Conservation (phyloP, 2,888 invertebrate genomes). For the Lasiommata megera region DNA sequence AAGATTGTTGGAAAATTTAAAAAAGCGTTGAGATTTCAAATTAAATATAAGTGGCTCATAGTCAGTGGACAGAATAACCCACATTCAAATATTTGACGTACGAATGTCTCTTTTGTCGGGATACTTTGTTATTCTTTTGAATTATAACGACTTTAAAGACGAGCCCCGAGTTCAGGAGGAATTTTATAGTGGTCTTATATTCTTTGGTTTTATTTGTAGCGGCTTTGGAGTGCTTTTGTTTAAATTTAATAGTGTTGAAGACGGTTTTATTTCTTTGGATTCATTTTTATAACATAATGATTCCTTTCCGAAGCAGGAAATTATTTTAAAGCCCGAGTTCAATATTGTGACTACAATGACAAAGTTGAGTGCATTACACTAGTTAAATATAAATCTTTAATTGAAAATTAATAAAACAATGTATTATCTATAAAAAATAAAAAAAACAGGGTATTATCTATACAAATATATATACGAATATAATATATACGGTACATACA, state of each 20-base stretch:
- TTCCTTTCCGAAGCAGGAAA: neutral
- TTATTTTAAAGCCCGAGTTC: neutral
- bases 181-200: slow-evolving; percentile 18
- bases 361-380: too few relatives aligned
- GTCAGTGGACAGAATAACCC: slow-evolving; percentile 5
- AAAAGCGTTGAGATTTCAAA: neutral
- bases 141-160: slow-evolving; percentile 27
- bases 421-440: too few relatives aligned
- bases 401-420: too few relatives aligned
- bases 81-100: slow-evolving; percentile 25
- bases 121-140: slow-evolving; percentile 29
- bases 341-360: too few relatives aligned
- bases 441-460: too few relatives aligned
- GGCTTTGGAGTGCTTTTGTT: slow-evolving; percentile 13
- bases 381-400: too few relatives aligned
- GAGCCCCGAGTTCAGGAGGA: slow-evolving; percentile 16
- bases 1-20: neutral
- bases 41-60: neutral
- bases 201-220: slow-evolving; percentile 9
- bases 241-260: slow-evolving; percentile 13
- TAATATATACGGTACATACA: too few relatives aligned
- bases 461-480: too few relatives aligned
- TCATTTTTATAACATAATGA: neutral
- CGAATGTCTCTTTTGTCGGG: slow-evolving; percentile 25
- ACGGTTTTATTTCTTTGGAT: slow-evolving; percentile 8